Percentiles rank a stretch among this genome's conserved stretches.
phyloP scores from a whole-genome alignment of 2,797 vertebrate species.

The Gymnoscopelus microlampas region DNA sequence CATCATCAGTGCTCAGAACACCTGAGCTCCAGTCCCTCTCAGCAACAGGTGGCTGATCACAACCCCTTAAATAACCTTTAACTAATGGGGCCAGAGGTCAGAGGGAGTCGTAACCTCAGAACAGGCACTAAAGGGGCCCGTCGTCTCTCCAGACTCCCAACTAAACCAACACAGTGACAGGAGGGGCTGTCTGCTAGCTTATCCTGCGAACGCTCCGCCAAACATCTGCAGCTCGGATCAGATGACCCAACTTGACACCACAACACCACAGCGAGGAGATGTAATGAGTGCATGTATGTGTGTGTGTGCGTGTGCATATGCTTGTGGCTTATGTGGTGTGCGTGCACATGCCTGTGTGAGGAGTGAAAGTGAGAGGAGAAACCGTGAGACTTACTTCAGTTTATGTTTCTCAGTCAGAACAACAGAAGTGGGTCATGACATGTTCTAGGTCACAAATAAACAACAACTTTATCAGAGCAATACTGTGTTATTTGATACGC shows the following conservation, averaged over 20 bases:
- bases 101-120: constrained; percentile 26
- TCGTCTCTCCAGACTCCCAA: constrained; percentile 11
- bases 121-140: constrained; percentile 13
- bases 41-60: constrained; percentile 32
- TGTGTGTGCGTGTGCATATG: constrained; percentile 5
- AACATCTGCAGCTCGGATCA: constrained; percentile 70
- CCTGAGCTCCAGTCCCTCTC: constrained; percentile 8
- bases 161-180: constrained; percentile 28
- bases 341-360: background rate
- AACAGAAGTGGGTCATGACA: background rate
- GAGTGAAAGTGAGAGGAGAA: constrained; percentile 1
- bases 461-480: too few relatives aligned
- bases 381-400: background rate
- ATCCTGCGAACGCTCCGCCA: constrained; percentile 57
- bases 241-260: constrained; percentile 47
- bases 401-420: background rate
- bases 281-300: constrained; percentile 11
- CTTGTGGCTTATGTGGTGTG: background rate
- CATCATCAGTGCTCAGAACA: constrained; percentile 3
- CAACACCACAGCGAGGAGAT: background rate
- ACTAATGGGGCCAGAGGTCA: constrained; percentile 37
- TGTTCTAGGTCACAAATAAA: too few relatives aligned
- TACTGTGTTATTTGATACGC: too few relatives aligned
- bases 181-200: constrained; percentile 62
- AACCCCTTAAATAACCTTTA: constrained; percentile 39